phyloP scores from a whole-genome alignment of 1,140 invertebrate species.

The Nebria ingens region DNA sequence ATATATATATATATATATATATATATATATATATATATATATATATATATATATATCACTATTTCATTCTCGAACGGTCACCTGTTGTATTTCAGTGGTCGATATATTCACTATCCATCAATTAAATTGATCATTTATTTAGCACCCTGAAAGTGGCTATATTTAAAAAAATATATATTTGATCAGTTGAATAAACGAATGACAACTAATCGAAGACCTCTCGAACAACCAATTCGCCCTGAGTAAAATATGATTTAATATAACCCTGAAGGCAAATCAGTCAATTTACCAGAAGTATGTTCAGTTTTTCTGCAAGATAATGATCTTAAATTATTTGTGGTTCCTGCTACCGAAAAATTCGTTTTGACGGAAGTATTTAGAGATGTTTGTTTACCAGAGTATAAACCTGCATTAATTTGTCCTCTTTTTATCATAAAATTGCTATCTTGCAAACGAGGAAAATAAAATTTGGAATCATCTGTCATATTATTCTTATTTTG shows the following conservation, averaged over 20 bases:
- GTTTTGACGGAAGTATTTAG: conserved; percentile 28
- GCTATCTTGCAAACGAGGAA: conserved; percentile 32
- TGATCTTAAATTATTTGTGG: conserved; percentile 35
- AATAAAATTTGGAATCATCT: conserved; percentile 24
- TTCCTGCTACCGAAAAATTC: conserved; percentile 34
- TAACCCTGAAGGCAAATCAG: conserved; percentile 59
- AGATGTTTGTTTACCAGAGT: conserved; percentile 41
- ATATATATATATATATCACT: too few species aligned
- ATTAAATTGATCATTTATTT: too few species aligned
- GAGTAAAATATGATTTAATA: conserved; percentile 43
- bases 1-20: too few species aligned
- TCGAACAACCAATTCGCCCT: not conserved
- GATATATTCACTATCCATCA: too few species aligned
- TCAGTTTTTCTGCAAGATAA: conserved; percentile 27
- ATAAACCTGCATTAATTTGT: conserved; percentile 47
- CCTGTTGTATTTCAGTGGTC: too few species aligned
- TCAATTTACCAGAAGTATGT: conserved; percentile 44
- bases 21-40: too few species aligned
- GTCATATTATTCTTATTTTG: conserved; percentile 22
- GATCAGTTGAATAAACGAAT: not conserved
- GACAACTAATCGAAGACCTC: not conserved
- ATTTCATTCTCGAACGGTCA: too few species aligned
- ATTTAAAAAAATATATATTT: not conserved
- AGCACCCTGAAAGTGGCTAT: too few species aligned
- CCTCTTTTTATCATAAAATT: conserved; percentile 48